phyloP scores from a whole-genome alignment of 2,888 invertebrate species.

The Troides helena region DNA sequence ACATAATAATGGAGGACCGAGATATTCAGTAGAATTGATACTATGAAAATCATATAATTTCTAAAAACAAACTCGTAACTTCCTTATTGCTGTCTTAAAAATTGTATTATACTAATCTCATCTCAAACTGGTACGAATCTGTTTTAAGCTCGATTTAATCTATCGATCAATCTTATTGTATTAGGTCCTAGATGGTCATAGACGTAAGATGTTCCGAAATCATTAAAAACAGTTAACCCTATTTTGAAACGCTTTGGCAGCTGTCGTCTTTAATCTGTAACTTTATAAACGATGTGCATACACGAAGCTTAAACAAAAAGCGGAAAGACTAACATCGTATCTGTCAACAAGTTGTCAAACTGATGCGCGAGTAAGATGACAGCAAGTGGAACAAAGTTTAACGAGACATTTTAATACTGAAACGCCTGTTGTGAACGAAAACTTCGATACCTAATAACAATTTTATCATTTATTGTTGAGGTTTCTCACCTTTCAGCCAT shows the following conservation, averaged over 20 bases:
- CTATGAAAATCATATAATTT: too few species aligned
- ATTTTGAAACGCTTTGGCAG: slow-evolving; percentile 28
- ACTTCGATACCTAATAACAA: too few species aligned
- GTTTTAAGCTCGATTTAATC: too few species aligned
- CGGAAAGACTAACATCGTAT: slow-evolving; percentile 30
- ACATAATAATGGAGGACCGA: too few species aligned
- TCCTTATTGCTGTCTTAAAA: too few species aligned
- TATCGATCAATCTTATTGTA: too few species aligned
- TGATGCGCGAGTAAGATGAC: slow-evolving; percentile 32
- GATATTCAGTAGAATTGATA: too few species aligned
- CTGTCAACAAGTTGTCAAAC: slow-evolving; percentile 35
- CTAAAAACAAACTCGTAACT: too few species aligned
- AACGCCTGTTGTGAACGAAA: too few species aligned
- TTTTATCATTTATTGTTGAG: not conserved
- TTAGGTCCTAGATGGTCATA: too few species aligned
- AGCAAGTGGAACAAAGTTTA: slow-evolving; percentile 21
- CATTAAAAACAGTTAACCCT: not conserved
- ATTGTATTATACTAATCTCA: too few species aligned
- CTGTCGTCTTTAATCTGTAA: slow-evolving; percentile 33
- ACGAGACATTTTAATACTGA: not conserved
- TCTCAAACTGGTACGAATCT: too few species aligned
- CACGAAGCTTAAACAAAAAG: slow-evolving; percentile 38
- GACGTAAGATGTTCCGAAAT: not conserved
- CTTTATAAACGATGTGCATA: slow-evolving; percentile 36
- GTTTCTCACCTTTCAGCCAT: slow-evolving; percentile 77